phyloP scores from a whole-genome alignment of 2,113 vertebrate genomes.

The Amphiprion ocellaris region DNA sequence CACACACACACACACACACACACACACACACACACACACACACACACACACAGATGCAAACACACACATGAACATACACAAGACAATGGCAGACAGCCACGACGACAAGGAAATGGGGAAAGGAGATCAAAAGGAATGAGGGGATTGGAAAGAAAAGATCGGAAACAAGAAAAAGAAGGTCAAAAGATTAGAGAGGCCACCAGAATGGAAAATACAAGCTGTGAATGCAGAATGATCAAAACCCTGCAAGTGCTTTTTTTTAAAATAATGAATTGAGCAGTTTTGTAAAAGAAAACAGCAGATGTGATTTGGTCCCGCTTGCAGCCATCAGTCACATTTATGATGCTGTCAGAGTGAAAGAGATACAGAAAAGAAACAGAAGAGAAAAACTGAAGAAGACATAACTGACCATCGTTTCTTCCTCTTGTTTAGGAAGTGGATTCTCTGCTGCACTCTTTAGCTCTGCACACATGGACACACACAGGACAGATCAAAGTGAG shows the following conservation, averaged over 20 bases:
- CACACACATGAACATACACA: constrained; percentile 49
- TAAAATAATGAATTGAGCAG: not conserved
- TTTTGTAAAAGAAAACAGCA: not conserved
- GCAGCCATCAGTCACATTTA: not conserved
- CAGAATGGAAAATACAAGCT: constrained; percentile 10
- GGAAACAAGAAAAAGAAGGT: constrained; percentile 42
- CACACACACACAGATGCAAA: constrained; percentile 26
- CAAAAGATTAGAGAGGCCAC: constrained; percentile 52
- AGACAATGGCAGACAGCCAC: constrained; percentile 22
- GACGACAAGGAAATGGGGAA: not conserved
- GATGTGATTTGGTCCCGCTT: not conserved
- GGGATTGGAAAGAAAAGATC: not conserved
- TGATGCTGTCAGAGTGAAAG: not conserved
- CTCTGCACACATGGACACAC: constrained; percentile 53
- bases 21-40: constrained; percentile 47
- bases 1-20: constrained; percentile 49
- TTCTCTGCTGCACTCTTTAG: constrained; percentile 34
- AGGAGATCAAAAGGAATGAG: constrained; percentile 5
- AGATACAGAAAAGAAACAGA: constrained; percentile 9
- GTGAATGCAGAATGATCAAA: constrained; percentile 4
- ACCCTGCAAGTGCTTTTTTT: not conserved
- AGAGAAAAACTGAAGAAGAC: not conserved
- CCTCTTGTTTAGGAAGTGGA: constrained; percentile 50
- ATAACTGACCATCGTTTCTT: constrained; percentile 81
- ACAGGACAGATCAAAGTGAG: not conserved